Conservation (phyloP, 2,888 invertebrate genomes). For the Tetanocera ferruginea region DNA sequence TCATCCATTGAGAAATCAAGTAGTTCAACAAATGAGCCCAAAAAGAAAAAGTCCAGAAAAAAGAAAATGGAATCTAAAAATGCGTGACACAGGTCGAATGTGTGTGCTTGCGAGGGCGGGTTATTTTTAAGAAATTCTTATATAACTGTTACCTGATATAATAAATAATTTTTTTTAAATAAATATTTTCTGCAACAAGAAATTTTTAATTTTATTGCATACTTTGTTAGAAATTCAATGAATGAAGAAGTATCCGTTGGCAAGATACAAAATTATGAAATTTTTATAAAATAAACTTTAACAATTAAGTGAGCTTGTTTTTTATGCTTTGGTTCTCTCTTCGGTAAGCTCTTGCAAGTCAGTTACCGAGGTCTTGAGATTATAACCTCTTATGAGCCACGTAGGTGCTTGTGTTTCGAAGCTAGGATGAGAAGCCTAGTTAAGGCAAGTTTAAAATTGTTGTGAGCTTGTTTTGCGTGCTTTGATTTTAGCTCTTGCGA, state of each 20-base stretch:
- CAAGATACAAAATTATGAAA: neutral
- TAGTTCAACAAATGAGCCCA: constrained; percentile 44
- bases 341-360: too few species aligned
- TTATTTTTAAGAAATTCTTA: neutral
- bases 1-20: constrained; percentile 53
- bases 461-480: too few species aligned
- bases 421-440: too few species aligned
- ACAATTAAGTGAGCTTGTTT: neutral
- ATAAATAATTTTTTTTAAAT: neutral
- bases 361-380: too few species aligned
- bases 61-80: constrained; percentile 30
- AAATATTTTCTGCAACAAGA: too few species aligned
- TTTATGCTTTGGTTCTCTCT: too few species aligned
- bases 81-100: neutral
- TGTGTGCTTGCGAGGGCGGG: neutral
- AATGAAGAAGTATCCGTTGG: neutral
- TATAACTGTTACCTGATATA: constrained; percentile 23
- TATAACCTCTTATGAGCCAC: too few species aligned
- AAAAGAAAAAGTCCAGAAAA: constrained; percentile 48
- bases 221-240: neutral
- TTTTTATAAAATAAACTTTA: neutral
- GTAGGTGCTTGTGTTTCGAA: too few species aligned
- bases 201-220: too few species aligned
- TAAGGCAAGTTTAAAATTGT: too few species aligned
- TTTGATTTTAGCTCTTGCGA: too few species aligned